Evolutionary conservation across 2,888 invertebrate genomes (phyloP), one percentile per base, ranked within the genome.

Genomic region (Pterostichus niger): DNA sequence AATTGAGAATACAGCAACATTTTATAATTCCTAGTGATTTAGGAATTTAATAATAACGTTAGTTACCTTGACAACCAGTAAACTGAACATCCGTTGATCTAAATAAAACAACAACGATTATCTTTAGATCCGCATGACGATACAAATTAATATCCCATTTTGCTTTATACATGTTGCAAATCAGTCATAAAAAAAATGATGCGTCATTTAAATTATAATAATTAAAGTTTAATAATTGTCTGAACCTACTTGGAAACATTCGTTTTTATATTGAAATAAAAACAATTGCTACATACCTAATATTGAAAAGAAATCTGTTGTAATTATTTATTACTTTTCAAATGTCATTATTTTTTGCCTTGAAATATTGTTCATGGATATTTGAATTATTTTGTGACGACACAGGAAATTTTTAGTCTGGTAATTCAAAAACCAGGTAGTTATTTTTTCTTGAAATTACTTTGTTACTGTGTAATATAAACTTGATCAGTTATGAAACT

Each of bases 51-150:
- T 35, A 31, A 59, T 59, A 17, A 59, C 31, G 64, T 35, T 15
- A 6, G 68, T 71, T 71, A 71, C 68, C 68, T 71, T 71, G 68
- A 40, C 44, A 71, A 71, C 40, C 17, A 71, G 44, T 44, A 71
- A 71, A 71, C 10, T 44, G 17, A 71, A 71, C 68, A 71, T 71
- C 44, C 68, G 64, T n/a, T 64, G 68, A 71, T 71, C 68, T 71
- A 44, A 40, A 71, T 71, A 71, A 71, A 71, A 44, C 10, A 40
- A 17, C 17, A 71, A 11, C 68, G 11, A 71, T 64, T 64, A 64
- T 64, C n/a, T 64, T 15, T 11, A 9, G 40, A 64, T 71, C 44
- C 17, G 11, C 68, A 71, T 71, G 68, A 71, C 68, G 17, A 13
- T 9, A 44, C 17, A 71, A 71, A 71, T 71, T 44, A 71, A 44